Conservation (phyloP, 2,113 vertebrate genomes). For the Garra rufa region DNA sequence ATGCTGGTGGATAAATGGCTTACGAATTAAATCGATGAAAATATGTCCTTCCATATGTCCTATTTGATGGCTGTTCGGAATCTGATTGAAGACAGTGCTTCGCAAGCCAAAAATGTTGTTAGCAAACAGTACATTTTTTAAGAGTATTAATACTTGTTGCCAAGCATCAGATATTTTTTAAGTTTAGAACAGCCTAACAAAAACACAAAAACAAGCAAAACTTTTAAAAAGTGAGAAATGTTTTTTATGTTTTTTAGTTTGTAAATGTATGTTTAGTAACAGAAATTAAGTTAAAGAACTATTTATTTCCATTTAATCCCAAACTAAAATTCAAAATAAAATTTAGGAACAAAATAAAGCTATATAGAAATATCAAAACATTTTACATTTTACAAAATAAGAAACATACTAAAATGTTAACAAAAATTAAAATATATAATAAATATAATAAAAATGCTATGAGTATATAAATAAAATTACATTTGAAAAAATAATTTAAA, state of each 20-base stretch:
- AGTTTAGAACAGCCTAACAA: neutral
- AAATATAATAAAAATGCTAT: neutral
- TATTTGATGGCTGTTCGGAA: neutral
- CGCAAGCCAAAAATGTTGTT: neutral
- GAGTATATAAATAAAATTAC: neutral
- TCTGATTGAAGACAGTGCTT: neutral
- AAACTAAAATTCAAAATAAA: neutral
- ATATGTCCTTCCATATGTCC: constrained; percentile 43
- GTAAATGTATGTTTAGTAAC: no score
- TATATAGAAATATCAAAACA: neutral
- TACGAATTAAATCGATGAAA: constrained; percentile 19
- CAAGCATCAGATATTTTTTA: neutral
- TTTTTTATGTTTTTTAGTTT: no score
- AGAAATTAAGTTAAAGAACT: no score
- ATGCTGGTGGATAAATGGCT: constrained; percentile 52
- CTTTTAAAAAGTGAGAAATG: no score
- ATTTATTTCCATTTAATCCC: no score
- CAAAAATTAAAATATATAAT: neutral
- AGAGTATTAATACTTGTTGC: neutral
- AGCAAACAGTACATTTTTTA: neutral
- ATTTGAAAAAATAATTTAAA: no score
- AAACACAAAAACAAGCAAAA: no score
- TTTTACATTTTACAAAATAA: no score
- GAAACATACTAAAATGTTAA: neutral
- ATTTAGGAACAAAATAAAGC: no score